These are phyloP conservation scores for Atherinomorus stipes DNA, from an alignment of 2,113 vertebrate genomes.

Conservation along the genomic window DNA sequence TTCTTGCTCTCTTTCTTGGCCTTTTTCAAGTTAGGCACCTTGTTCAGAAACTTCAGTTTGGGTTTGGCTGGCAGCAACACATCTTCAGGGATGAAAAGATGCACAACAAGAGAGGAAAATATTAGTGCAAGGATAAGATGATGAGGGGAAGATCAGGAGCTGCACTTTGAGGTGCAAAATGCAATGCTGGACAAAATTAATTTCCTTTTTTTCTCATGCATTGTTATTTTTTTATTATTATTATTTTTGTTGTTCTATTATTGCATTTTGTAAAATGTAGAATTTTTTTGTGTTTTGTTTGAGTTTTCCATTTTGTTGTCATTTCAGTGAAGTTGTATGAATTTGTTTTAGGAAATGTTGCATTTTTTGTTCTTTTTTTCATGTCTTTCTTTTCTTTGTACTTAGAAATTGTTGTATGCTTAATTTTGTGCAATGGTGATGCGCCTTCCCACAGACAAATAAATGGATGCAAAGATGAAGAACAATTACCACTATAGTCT, in stretches of 20 bases:
- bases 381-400: too few species aligned
- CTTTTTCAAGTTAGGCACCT: constrained; percentile 88
- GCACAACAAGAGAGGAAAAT: background rate
- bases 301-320: background rate
- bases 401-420: too few species aligned
- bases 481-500: constrained; percentile 85
- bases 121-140: background rate
- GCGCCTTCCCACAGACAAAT: too few species aligned
- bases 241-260: background rate
- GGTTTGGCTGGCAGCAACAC: constrained; percentile 86
- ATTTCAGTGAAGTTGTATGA: too few species aligned
- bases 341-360: too few species aligned
- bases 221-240: too few species aligned
- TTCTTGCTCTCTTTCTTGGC: constrained; percentile 85
- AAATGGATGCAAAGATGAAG: background rate
- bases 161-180: background rate
- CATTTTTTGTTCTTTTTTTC: too few species aligned
- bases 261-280: background rate
- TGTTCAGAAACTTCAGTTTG: constrained; percentile 92
- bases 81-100: constrained; percentile 73
- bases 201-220: background rate
- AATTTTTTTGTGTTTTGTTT: too few species aligned
- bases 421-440: too few species aligned
- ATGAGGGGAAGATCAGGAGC: background rate
- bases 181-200: background rate